Conservation (phyloP, 2,888 invertebrate species). For the Tupiocoris notatus region DNA sequence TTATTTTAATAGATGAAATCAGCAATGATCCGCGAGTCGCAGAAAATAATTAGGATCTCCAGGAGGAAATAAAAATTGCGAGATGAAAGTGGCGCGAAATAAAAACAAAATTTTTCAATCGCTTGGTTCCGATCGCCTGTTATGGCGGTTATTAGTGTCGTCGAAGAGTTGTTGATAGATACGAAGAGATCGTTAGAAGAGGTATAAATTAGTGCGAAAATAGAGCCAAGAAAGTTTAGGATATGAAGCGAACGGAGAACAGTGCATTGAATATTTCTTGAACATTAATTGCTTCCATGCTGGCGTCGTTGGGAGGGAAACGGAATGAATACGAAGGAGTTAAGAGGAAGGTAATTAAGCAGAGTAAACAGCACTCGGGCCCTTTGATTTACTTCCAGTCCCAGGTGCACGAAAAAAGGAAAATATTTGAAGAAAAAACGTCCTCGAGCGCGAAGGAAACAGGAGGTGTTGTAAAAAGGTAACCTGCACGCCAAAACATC, state of each 20-base stretch:
- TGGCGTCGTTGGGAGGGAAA: background rate
- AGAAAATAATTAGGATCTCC: too few relatives aligned
- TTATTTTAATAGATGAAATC: too few relatives aligned
- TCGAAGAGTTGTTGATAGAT: too few relatives aligned
- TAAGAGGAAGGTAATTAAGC: background rate
- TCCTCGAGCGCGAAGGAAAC: background rate
- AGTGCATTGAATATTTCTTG: background rate
- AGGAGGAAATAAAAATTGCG: too few relatives aligned
- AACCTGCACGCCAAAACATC: background rate
- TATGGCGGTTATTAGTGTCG: too few relatives aligned
- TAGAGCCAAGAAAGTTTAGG: background rate
- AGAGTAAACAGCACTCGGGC: background rate
- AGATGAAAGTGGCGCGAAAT: too few relatives aligned
- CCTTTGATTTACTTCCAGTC: background rate
- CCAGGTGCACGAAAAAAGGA: background rate
- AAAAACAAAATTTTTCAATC: too few relatives aligned
- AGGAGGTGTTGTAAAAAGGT: background rate
- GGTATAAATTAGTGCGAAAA: background rate
- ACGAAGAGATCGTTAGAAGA: too few relatives aligned
- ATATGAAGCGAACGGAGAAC: background rate
- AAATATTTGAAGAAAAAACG: background rate
- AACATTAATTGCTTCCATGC: background rate
- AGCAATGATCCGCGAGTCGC: too few relatives aligned
- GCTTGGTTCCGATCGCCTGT: too few relatives aligned
- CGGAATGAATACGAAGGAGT: background rate